Percentiles rank a stretch among this genome's conserved stretches.
Conservation (phyloP, 2,797 vertebrate genomes). For the Lepus oiostolus region DNA sequence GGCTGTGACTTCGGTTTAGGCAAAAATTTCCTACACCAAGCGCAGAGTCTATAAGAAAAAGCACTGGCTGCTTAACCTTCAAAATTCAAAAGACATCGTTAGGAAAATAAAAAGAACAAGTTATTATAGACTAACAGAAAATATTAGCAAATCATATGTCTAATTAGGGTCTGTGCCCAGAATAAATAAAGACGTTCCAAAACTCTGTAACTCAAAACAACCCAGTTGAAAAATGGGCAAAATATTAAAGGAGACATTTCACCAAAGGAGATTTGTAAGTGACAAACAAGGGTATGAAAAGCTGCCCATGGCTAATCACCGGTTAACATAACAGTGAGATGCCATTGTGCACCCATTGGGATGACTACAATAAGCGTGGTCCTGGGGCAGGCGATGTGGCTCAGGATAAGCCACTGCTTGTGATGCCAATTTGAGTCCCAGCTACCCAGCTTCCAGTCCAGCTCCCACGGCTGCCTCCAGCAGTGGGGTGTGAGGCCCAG, state of each 20-base stretch:
- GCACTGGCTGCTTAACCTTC: background rate
- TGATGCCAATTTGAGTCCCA: no score
- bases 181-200: background rate
- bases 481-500: background rate
- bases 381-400: background rate
- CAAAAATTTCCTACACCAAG: background rate
- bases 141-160: background rate
- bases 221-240: background rate
- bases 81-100: background rate
- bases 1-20: background rate
- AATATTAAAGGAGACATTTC: background rate
- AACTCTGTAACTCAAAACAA: background rate
- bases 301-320: background rate
- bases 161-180: background rate
- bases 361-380: background rate
- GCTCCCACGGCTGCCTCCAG: background rate
- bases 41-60: background rate
- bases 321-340: background rate
- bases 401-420: no score
- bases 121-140: background rate
- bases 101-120: background rate
- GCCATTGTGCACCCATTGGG: background rate
- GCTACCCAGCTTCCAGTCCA: no score
- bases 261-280: background rate
- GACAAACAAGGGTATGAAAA: background rate